Percentiles rank a stretch among this genome's conserved stretches.
phyloP scores from a whole-genome alignment of 2,113 vertebrate species.

The Spheniscus mendiculus region DNA sequence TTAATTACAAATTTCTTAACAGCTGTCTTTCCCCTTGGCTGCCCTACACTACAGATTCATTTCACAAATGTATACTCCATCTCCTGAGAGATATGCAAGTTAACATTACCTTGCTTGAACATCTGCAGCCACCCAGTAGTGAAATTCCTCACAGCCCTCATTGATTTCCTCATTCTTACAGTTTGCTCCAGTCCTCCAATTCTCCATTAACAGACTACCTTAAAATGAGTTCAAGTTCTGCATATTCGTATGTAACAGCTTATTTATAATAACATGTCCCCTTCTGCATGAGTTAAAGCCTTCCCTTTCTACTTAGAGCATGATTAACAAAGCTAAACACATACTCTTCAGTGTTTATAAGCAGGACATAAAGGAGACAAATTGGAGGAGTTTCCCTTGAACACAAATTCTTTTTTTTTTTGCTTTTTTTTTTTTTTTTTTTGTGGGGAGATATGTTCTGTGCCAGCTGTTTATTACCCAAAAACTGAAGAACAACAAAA shows the following conservation, averaged over 20 bases:
- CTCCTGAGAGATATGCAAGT: neutral
- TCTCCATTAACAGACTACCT: neutral
- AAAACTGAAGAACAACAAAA: neutral
- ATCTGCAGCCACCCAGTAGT: neutral
- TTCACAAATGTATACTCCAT: neutral
- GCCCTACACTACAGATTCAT: neutral
- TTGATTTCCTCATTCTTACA: neutral
- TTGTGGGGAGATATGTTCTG: neutral
- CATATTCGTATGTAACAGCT: neutral
- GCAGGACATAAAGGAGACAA: neutral
- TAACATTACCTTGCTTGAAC: neutral
- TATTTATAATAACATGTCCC: neutral
- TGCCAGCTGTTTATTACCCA: rapidly evolving
- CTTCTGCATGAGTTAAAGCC: neutral
- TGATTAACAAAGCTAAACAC: neutral
- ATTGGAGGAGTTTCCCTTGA: neutral
- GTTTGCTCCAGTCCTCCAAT: neutral
- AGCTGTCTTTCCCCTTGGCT: neutral
- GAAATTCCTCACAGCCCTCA: neutral
- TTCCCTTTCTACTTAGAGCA: neutral
- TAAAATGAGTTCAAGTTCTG: neutral
- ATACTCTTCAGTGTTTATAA: neutral
- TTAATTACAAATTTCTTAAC: slow-evolving; percentile 5
- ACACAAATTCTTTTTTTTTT: neutral
- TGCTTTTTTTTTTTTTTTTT: too few species aligned